These are phyloP conservation scores for Hemibates koningsi DNA, from an alignment of 2,113 vertebrate species.

Conservation along the genomic window DNA sequence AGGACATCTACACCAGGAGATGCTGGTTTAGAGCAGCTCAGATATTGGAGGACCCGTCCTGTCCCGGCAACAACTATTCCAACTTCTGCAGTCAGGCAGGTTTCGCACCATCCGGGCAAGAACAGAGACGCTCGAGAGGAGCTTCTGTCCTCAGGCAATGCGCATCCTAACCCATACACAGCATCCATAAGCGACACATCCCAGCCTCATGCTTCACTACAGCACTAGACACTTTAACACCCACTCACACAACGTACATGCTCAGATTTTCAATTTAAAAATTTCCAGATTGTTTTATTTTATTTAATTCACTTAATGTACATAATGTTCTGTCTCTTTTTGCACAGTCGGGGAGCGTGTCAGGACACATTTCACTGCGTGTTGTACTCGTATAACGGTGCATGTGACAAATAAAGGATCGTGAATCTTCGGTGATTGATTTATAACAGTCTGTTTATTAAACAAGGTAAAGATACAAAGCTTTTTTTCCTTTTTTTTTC, in stretches of 20 bases:
- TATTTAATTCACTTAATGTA: fast-evolving
- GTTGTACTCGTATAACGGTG: not conserved
- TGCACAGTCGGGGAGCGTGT: fast-evolving
- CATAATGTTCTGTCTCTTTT: not conserved
- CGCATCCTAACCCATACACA: not conserved
- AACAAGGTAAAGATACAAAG: conserved; percentile 81
- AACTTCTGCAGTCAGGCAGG: not conserved
- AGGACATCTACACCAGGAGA: not conserved
- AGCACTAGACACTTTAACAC: not conserved
- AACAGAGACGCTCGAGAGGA: not conserved
- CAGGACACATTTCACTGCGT: not conserved
- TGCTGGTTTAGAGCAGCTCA: not conserved
- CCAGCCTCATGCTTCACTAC: not conserved
- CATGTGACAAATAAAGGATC: not conserved
- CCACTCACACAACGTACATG: not conserved
- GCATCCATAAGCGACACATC: not conserved
- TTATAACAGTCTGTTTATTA: conserved; percentile 81
- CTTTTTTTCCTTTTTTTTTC: conserved; percentile 32
- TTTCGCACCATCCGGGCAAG: fast-evolving
- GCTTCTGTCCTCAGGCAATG: not conserved
- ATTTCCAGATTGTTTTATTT: not conserved
- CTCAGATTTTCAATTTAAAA: not conserved
- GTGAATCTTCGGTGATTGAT: not conserved
- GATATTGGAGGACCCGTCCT: fast-evolving
- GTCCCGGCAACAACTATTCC: not conserved